Conservation (phyloP, 1,140 invertebrate genomes). For the Pogonomyrmex californicus region DNA sequence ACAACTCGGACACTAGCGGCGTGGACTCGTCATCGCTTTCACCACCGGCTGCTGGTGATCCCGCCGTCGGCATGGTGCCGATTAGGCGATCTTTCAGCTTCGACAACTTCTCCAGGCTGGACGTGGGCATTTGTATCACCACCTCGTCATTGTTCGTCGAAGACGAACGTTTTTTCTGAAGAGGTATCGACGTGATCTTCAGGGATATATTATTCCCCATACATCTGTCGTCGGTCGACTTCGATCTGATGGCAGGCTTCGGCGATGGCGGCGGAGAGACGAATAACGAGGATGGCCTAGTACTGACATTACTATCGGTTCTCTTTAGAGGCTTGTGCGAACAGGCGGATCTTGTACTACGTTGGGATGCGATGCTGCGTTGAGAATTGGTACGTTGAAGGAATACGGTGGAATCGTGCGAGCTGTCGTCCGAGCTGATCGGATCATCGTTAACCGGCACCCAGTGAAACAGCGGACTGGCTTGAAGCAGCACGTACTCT, state of each 20-base stretch:
- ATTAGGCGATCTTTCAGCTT: slow-evolving; percentile 85
- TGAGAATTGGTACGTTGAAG: slow-evolving; percentile 84
- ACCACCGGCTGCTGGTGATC: slow-evolving; percentile 75
- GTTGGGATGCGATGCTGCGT: slow-evolving; percentile 83
- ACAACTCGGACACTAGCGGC: slow-evolving; percentile 88
- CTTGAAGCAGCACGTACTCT: slow-evolving; percentile 88
- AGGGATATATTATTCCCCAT: slow-evolving; percentile 64
- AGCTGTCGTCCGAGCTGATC: slow-evolving; percentile 78
- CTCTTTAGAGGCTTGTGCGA: slow-evolving; percentile 65
- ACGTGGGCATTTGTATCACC: slow-evolving; percentile 67
- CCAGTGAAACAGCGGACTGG: slow-evolving; percentile 87
- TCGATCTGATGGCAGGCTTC: slow-evolving; percentile 77
- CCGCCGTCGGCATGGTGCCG: slow-evolving; percentile 77
- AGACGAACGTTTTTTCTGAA: slow-evolving; percentile 44
- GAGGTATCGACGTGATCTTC: slow-evolving; percentile 47
- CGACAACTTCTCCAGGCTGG: slow-evolving; percentile 82
- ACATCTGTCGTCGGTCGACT: slow-evolving; percentile 80
- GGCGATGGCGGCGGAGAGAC: slow-evolving; percentile 81
- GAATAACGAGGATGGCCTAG: slow-evolving; percentile 77
- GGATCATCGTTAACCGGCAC: slow-evolving; percentile 83
- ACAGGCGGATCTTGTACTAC: slow-evolving; percentile 79
- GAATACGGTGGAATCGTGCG: slow-evolving; percentile 81
- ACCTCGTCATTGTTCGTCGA: slow-evolving; percentile 73
- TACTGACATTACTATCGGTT: slow-evolving; percentile 40
- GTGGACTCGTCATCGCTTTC: slow-evolving; percentile 89